These are phyloP conservation scores for Oligia strigilis DNA, from an alignment of 2,888 invertebrate species.

Conservation along the genomic window DNA sequence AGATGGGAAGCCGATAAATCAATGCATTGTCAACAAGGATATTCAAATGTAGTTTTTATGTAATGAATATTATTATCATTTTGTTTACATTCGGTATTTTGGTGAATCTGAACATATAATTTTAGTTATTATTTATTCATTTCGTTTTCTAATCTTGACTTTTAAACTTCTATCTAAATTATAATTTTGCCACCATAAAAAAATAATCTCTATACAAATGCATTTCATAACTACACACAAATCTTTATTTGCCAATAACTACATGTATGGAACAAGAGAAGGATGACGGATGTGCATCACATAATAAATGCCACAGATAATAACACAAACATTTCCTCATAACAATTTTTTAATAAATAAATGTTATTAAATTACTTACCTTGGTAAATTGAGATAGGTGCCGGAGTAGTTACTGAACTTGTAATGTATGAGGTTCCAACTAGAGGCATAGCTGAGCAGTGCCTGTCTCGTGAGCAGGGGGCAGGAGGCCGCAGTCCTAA, in stretches of 20 bases:
- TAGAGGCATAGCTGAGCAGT: conserved; percentile 94
- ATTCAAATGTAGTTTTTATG: conserved; percentile 27
- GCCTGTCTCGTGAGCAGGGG: conserved; percentile 91
- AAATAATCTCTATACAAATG: background rate
- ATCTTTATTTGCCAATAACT: background rate
- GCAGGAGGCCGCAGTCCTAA: conserved; percentile 87
- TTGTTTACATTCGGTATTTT: conserved; percentile 10
- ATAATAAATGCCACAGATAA: conserved; percentile 2
- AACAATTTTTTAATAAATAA: background rate
- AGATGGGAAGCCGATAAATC: conserved; percentile 46
- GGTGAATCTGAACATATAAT: background rate
- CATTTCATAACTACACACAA: background rate
- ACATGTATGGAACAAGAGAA: background rate
- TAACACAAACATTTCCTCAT: background rate
- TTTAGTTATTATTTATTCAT: background rate
- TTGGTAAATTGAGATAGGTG: conserved; percentile 96
- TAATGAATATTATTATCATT: conserved; percentile 23
- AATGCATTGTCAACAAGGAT: conserved; percentile 37
- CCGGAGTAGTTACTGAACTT: conserved; percentile 97
- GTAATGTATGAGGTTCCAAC: conserved; percentile 97
- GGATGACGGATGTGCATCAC: background rate
- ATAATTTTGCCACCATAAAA: background rate
- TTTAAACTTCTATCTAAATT: background rate
- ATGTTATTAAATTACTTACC: conserved; percentile 83
- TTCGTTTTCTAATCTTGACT: conserved; percentile 14